Base-by-base conservation (phyloP, 2,888 invertebrate species). In the Dryobota labecula region DNA sequence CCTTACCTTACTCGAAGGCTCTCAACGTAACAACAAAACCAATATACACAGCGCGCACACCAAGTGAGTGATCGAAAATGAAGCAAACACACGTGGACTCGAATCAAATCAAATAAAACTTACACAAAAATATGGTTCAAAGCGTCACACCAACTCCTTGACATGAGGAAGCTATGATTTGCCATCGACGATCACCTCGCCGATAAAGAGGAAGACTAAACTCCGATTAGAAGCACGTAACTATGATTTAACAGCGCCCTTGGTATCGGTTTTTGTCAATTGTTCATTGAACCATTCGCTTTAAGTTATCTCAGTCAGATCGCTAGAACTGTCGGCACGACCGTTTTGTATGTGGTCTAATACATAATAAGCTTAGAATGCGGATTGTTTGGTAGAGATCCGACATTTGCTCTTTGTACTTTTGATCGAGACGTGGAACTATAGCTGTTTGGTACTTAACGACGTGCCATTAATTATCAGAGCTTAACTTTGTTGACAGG, bases 181-280 rank as follows among this genome's bases (percentile, higher is more conserved):
- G 58, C 67, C 80, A 76, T 72, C 68, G 66, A 72, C 78, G 69
- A 57, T 66, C 73, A 67, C 72, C 58, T 49, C 68, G 58, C 64
- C 80, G 75, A 80, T 68, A 65, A 77, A 58, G 56, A 84, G 83
- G 84, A 84, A 83, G 77, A 82, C 77, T 84, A 71, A 82, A 76
- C 70, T 47, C 47, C 18, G 49, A 70, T 76, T 62, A 54, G 58
- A 69, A 72, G 57, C 62, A 71, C 78, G 71, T 75, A 70, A 82
- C 78, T 76, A 73, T 73, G 68, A 62, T 74, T 71, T 61, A 81
- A 73, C 57, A 57, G 53, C 47, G 84, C 71, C 83, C 84, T 84
- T 83, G 84, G 66, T 76, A 73, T 77, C 57, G 62, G 77, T 76
- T 84, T 84, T 84, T 83, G 75, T 82, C 49, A 61, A 60, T 56